Percentiles rank a stretch among this genome's conserved stretches.
Evolutionary conservation across 2,888 invertebrate species (phyloP).

Genomic region (Sepiola atlantica): DNA sequence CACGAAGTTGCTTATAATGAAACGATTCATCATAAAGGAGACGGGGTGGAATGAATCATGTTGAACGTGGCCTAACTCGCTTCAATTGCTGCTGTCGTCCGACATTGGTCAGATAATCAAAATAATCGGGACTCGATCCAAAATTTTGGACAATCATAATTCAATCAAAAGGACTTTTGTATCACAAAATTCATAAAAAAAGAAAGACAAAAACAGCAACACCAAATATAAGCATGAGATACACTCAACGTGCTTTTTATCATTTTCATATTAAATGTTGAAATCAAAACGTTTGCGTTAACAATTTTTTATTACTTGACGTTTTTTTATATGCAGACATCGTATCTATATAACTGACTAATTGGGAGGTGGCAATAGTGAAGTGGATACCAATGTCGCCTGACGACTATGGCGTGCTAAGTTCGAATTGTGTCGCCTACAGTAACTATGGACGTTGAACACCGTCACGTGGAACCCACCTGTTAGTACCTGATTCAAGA

Average conservation of each 20-base stretch:
- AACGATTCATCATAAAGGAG: background rate
- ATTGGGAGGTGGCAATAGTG: no score
- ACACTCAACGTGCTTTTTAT: background rate
- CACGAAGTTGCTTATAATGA: background rate
- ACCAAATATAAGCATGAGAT: background rate
- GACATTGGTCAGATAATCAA: conserved; percentile 32
- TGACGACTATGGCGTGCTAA: no score
- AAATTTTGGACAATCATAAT: background rate
- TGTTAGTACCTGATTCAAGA: no score
- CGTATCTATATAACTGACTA: no score
- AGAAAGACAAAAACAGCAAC: background rate
- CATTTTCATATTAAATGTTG: background rate
- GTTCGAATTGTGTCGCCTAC: no score
- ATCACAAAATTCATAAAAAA: background rate
- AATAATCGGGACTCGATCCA: background rate
- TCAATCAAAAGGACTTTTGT: background rate
- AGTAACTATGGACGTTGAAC: no score
- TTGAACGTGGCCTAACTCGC: background rate
- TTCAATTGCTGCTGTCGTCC: background rate
- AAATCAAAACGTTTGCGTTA: background rate
- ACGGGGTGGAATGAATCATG: background rate
- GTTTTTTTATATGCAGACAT: no score
- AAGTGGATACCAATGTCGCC: no score
- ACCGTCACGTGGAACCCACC: no score
- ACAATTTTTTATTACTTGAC: no score